Conservation (phyloP, 2,113 vertebrate species). For the Heteronetta atricapilla region DNA sequence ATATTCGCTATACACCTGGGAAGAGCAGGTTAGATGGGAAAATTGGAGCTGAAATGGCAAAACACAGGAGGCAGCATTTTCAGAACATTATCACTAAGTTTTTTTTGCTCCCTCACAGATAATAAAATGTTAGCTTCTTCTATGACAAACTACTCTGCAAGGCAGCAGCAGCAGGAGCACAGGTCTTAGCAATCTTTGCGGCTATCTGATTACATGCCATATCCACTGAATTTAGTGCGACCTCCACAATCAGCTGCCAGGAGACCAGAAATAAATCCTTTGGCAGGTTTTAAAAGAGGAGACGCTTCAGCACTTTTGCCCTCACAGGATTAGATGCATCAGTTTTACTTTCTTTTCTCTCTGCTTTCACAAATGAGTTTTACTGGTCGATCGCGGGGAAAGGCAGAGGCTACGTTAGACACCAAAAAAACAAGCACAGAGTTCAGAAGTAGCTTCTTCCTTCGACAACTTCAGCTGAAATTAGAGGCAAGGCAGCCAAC, state of each 20-base stretch:
- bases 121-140: not conserved
- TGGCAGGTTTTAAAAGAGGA: not conserved
- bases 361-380: not conserved
- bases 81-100: not conserved
- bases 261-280: not conserved
- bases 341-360: not conserved
- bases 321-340: not conserved
- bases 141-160: not conserved
- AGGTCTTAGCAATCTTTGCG: not conserved
- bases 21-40: no score
- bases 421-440: fast-evolving
- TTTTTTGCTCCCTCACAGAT: not conserved
- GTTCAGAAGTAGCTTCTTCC: not conserved
- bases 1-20: not conserved
- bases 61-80: no score
- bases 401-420: not conserved
- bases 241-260: not conserved
- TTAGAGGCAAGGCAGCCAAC: not conserved
- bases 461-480: not conserved
- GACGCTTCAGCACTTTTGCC: not conserved
- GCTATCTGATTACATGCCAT: not conserved
- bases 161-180: not conserved
- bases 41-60: no score
- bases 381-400: not conserved
- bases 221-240: not conserved